Evolutionary conservation across 2,797 vertebrate species (phyloP), one percentile per base, ranked within the genome.

Genomic region (Anabacerthia variegaticeps): DNA sequence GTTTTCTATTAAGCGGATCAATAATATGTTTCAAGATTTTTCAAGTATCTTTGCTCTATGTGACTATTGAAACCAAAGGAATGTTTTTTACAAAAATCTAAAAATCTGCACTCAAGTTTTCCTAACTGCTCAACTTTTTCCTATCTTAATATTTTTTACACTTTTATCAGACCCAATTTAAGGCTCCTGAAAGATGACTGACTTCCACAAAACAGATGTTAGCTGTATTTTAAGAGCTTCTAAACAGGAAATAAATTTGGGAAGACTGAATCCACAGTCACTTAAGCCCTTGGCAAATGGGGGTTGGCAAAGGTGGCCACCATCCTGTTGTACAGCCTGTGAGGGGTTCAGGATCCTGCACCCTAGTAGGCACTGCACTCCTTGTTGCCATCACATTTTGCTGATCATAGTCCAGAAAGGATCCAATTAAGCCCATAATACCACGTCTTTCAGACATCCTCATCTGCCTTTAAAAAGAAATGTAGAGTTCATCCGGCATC

Each of bases 391-490:
- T 34, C 52, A 52, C 1, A 2, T 85, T 88, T 89, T 76, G 21
- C 34, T 79, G 51, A 43, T 63, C 28, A 28, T 9, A 61, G 39
- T 7, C 56, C 78, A 87, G 62, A 73, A 87, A 75, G 23, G 61
- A 85, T 71, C 41, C 34, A 37, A 14, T 67, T 66, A 87, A 82
- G 14, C 22, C 51, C 85, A 21, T 73, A 69, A 34, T 43, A 89
- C 39, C 14, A 9, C 18, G 80, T 95, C 27, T 91, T 81, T 79
- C 63, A 94, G 68, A 36, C 36, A 46, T 26, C 27, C 65, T 78
- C 8, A 32, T 54, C 44, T 82, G 49, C 73, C 34, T 91, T 83
- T 73, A 72, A 77, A 79, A 89, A 69, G 10, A 93, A 85, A 87
- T 54, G 75, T 74, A 61, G 69, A 43, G 48, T 80, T 95, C 65